Evolutionary conservation across 2,797 vertebrate genomes (phyloP), one percentile per base, ranked within the genome.

Genomic region (Tokudaia tokunoshimensis): DNA sequence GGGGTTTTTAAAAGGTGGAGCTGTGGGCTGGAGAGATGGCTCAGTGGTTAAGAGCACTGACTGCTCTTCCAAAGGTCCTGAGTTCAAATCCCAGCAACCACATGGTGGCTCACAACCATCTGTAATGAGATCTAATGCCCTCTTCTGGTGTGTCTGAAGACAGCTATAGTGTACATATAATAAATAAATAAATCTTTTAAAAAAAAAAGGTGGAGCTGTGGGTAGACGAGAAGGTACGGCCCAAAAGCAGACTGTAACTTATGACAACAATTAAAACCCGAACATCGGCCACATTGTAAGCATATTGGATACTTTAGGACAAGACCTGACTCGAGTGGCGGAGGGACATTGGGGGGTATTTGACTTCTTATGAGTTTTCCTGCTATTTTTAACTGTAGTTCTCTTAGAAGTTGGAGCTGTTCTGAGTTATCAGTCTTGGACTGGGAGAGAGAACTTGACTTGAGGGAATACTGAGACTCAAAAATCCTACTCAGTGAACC

Each of bases 291-390:
- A 92, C 97, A 98, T 72, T 97, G 93, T 91, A 97, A 67, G 52
- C 98, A 98, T 59, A 98, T 88, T 63, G 97, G 96, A 37, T 97
- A 98, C 93, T 97, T 96, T 81, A 98, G 72, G 34, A 98, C 89
- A 85, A 97, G 88, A 85, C 96, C 97, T 82, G 96, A 96, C 41
- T 41, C n/a, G 70, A 92, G 50, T 72, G 97, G 95, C 84, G 96
- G 98, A 94, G 96, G 97, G 47, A 96, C 86, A 55, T 96, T 91
- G 57, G 92, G 89, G 29, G 95, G 95, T 91, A 97, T 91, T 96
- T 98, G 97, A 94, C 94, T 97, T 57, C 44, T 94, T 96, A 97
- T 80, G 55, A 97, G 94, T 96, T 96, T 97, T 92, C 94, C 83
- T 95, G 97, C 96, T 95, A 96, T 93, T 97, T 98, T 97, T 93